phyloP scores from a whole-genome alignment of 2,797 vertebrate genomes.

The Bovichtus diacanthus region DNA sequence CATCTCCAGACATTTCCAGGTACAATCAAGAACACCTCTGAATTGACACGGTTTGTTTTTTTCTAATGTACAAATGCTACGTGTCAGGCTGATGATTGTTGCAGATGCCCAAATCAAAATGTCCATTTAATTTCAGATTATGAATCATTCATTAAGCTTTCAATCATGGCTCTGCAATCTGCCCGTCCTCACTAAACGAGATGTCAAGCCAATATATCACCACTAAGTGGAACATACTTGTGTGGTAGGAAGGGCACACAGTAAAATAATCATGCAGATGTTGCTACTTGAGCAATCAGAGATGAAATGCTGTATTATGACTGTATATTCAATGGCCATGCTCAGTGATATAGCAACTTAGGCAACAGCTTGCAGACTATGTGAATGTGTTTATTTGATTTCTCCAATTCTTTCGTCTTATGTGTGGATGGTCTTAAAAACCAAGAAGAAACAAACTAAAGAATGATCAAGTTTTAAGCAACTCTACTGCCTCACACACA shows the following conservation, averaged over 20 bases:
- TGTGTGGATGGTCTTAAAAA: background rate
- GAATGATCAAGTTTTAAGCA: constrained; percentile 1
- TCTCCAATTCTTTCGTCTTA: background rate
- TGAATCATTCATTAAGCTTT: constrained; percentile 71
- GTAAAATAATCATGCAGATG: constrained; percentile 64
- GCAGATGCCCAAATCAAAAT: constrained; percentile 59
- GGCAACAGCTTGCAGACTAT: background rate
- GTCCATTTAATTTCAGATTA: constrained; percentile 64
- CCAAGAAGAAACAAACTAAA: constrained; percentile 19
- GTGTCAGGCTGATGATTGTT: constrained; percentile 38
- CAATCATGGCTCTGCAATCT: constrained; percentile 61
- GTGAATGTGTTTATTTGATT: too few relatives aligned
- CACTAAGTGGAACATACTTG: constrained; percentile 70
- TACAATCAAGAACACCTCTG: constrained; percentile 3
- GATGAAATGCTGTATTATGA: constrained; percentile 32
- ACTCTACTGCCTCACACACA: constrained; percentile 9
- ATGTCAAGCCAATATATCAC: constrained; percentile 70
- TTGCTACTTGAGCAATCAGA: constrained; percentile 58
- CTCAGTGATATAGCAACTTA: background rate
- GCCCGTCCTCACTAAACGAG: constrained; percentile 57
- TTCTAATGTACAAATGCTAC: constrained; percentile 17
- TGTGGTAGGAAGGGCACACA: constrained; percentile 50
- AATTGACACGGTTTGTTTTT: background rate
- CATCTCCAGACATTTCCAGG: constrained; percentile 12
- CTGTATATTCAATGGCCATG: constrained; percentile 16